phyloP scores from a whole-genome alignment of 2,797 vertebrate genomes.

The Hippocampus kuda region DNA sequence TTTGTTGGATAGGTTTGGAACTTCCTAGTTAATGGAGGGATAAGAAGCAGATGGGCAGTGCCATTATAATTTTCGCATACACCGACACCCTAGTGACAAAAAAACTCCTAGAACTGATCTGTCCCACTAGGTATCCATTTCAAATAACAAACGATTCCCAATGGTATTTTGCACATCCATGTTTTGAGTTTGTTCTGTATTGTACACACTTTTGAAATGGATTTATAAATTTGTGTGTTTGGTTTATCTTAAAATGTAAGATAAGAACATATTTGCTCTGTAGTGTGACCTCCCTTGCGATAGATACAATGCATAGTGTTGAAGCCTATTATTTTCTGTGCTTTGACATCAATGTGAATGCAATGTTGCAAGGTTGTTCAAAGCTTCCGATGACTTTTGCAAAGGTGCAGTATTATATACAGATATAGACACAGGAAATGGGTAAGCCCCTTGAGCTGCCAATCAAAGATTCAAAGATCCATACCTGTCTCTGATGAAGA shows the following conservation, averaged over 20 bases:
- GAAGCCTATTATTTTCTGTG: background rate
- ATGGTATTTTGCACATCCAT: too few relatives aligned
- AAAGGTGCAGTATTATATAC: too few relatives aligned
- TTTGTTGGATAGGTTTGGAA: too few relatives aligned
- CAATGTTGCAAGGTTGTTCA: background rate
- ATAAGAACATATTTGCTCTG: too few relatives aligned
- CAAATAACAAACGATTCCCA: too few relatives aligned
- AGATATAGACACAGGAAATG: background rate
- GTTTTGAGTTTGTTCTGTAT: too few relatives aligned
- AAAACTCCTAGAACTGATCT: background rate
- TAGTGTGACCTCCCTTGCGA: background rate
- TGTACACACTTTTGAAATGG: too few relatives aligned
- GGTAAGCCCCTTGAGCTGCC: background rate
- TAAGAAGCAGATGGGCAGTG: background rate
- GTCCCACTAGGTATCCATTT: too few relatives aligned
- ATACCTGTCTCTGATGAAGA: constrained; percentile 2
- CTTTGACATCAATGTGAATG: background rate
- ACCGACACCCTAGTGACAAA: background rate
- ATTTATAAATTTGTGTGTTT: too few relatives aligned
- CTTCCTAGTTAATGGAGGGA: background rate
- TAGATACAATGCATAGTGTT: background rate
- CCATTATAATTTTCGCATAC: background rate
- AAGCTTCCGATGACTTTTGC: background rate
- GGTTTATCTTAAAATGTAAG: too few relatives aligned
- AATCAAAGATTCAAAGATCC: background rate